A percentile compares a stretch with the other conserved stretches of the same genome.
Conservation (phyloP, 2,113 vertebrate genomes). For the Sylvicapra grimmia region DNA sequence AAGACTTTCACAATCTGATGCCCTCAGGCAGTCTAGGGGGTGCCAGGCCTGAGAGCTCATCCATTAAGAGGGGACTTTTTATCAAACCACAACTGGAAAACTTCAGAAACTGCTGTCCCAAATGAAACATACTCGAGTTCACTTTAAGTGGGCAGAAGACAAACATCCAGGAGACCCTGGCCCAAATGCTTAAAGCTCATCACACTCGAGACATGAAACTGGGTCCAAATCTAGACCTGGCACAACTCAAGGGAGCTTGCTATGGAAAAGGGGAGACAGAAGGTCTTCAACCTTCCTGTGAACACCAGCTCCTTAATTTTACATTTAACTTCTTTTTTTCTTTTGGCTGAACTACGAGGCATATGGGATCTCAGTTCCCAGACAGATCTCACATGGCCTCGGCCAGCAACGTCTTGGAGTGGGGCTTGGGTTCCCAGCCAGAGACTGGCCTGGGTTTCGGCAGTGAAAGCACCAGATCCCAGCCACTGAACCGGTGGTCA, state of each 20-base stretch:
- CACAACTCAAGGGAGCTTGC: background rate
- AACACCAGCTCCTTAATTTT: background rate
- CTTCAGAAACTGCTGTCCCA: background rate
- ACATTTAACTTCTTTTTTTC: background rate
- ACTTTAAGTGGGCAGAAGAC: background rate
- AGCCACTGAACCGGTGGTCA: background rate
- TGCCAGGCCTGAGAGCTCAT: background rate
- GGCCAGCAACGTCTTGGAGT: background rate
- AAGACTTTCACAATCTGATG: background rate
- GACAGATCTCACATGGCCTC: background rate
- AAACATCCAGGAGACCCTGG: background rate
- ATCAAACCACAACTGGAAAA: background rate
- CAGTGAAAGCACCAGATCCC: background rate
- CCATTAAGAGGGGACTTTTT: background rate
- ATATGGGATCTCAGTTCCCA: background rate
- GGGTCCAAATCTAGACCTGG: background rate
- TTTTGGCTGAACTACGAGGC: background rate
- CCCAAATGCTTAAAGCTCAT: background rate
- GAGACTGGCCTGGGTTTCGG: background rate
- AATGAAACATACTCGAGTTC: background rate
- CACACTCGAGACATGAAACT: background rate
- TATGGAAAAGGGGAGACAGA: background rate
- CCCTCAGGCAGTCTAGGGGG: too few relatives aligned
- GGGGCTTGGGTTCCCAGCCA: background rate
- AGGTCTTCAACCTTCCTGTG: background rate